Percentiles rank a stretch among this genome's conserved stretches.
Conservation (phyloP, 2,888 invertebrate species). For the Quadroppia sp. region DNA sequence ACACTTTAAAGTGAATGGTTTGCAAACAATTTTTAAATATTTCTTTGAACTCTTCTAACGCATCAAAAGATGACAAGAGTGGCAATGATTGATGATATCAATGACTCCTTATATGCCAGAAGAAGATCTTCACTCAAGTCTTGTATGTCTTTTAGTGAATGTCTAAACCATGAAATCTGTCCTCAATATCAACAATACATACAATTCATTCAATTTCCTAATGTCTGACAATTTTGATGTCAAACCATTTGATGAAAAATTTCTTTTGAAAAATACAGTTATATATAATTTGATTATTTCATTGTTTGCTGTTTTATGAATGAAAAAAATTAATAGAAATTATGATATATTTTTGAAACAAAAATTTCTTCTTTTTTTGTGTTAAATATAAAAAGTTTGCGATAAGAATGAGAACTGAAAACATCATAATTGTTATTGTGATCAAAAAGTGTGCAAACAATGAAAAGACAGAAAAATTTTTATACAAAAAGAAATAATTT, state of each 20-base stretch:
- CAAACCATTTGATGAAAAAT: neutral
- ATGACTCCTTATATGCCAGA: neutral
- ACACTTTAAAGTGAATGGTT: neutral
- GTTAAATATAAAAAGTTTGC: too few relatives aligned
- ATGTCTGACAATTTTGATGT: neutral
- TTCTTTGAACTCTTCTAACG: constrained; percentile 3
- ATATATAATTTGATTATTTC: neutral
- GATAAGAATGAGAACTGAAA: too few relatives aligned
- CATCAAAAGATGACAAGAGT: neutral
- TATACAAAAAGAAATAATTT: constrained; percentile 14
- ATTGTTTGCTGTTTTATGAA: neutral
- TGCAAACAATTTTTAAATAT: neutral
- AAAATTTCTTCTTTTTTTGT: too few relatives aligned
- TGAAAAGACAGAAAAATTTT: neutral
- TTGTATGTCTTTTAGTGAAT: neutral
- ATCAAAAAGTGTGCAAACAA: neutral
- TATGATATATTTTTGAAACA: neutral
- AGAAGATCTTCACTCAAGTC: neutral
- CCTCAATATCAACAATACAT: constrained; percentile 10
- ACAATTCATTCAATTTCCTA: too few relatives aligned
- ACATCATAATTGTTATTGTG: neutral
- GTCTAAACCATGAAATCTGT: constrained; percentile 8
- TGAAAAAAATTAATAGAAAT: neutral
- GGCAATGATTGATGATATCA: constrained; percentile 23
- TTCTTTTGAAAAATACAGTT: neutral